Conservation (phyloP, 2,113 vertebrate species). For the Leptobrachium leishanense region DNA sequence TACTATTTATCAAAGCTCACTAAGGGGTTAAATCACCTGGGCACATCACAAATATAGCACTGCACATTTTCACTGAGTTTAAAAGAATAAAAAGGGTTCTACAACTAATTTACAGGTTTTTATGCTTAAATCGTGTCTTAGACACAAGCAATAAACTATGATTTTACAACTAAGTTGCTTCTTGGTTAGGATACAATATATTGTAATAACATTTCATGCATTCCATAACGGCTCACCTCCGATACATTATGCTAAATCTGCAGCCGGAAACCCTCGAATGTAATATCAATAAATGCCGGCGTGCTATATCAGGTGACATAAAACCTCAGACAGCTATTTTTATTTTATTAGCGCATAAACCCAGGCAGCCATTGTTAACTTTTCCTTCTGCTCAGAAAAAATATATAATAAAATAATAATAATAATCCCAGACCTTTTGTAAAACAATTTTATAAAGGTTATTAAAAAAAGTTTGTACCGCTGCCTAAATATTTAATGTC, state of each 20-base stretch:
- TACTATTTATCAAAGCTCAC: too few species aligned
- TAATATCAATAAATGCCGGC: slow-evolving; percentile 11
- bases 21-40: too few species aligned
- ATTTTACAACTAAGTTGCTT: slow-evolving; percentile 18
- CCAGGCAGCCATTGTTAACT: not conserved
- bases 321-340: not conserved
- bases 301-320: not conserved
- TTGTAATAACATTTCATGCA: slow-evolving; percentile 22
- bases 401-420: too few species aligned
- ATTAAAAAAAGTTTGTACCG: too few species aligned
- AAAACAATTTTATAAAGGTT: too few species aligned
- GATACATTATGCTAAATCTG: not conserved
- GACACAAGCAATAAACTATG: slow-evolving; percentile 6
- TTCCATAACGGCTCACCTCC: slow-evolving; percentile 7
- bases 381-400: too few species aligned
- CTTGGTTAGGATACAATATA: slow-evolving; percentile 1
- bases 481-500: too few species aligned
- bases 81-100: too few species aligned
- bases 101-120: not conserved
- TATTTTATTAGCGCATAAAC: slow-evolving; percentile 17
- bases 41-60: too few species aligned
- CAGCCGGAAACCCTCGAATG: not conserved
- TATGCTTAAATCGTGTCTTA: not conserved
- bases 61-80: too few species aligned
- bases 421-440: too few species aligned